phyloP scores from a whole-genome alignment of 2,113 vertebrate genomes.

The Otocyon megalotis region DNA sequence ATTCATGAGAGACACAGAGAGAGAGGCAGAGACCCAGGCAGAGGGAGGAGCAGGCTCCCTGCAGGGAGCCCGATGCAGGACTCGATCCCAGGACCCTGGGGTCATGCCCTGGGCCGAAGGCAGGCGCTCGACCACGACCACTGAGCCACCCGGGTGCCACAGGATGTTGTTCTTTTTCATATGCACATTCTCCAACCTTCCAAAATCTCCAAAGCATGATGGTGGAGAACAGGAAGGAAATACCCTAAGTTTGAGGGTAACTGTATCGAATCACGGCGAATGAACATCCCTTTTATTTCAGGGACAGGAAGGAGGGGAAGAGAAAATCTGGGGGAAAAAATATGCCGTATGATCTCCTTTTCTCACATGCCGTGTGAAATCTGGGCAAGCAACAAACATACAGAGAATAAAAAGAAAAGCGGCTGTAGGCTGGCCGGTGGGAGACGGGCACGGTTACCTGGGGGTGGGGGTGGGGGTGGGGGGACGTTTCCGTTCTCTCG shows the following conservation, averaged over 20 bases:
- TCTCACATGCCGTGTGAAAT: background rate
- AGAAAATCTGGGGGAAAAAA: background rate
- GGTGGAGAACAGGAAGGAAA: background rate
- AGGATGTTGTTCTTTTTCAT: background rate
- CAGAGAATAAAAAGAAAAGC: background rate
- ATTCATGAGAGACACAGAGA: too few relatives aligned
- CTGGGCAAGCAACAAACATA: background rate
- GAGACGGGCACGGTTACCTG: accelerated
- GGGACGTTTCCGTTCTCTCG: accelerated
- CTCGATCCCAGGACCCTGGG: too few relatives aligned
- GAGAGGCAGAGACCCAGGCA: too few relatives aligned
- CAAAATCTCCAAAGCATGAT: background rate
- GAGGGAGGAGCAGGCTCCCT: too few relatives aligned
- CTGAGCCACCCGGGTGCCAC: too few relatives aligned
- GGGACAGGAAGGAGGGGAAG: background rate
- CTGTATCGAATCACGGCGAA: background rate
- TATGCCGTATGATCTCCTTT: background rate
- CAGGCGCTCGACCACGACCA: too few relatives aligned
- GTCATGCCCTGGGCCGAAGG: too few relatives aligned
- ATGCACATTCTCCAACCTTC: background rate
- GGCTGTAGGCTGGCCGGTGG: accelerated
- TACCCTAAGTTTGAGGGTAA: too few relatives aligned
- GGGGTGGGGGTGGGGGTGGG: accelerated
- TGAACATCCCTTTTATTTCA: background rate
- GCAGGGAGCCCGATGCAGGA: too few relatives aligned